Evolutionary conservation across 2,113 vertebrate species (phyloP).

Genomic region (Anseranas semipalmata): DNA sequence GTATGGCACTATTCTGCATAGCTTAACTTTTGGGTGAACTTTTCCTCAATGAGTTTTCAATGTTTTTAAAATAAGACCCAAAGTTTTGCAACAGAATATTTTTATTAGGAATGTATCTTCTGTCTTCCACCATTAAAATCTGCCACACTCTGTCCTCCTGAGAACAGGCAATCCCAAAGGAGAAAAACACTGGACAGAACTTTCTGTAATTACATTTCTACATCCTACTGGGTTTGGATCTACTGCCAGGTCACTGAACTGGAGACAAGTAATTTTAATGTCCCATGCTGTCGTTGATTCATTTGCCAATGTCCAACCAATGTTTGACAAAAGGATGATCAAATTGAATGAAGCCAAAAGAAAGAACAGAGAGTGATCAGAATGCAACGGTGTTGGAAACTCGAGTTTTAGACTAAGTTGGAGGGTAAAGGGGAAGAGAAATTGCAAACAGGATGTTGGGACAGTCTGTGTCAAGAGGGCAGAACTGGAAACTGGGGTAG

Average conservation of each 20-base stretch:
- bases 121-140: not conserved
- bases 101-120: not conserved
- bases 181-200: not conserved
- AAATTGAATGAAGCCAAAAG: not conserved
- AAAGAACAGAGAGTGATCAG: not conserved
- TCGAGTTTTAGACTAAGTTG: not conserved
- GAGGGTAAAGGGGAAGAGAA: not conserved
- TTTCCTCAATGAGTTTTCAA: not conserved
- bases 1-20: accelerated
- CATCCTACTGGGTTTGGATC: not conserved
- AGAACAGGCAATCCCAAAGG: not conserved
- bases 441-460: not conserved
- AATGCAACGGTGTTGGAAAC: not conserved
- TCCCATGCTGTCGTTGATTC: not conserved
- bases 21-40: not conserved
- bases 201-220: not conserved
- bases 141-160: not conserved
- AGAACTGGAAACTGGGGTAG: not conserved
- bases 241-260: not conserved
- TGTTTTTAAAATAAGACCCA: not conserved
- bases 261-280: not conserved
- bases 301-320: not conserved
- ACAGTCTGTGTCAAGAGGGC: not conserved
- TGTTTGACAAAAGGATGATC: not conserved
- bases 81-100: not conserved